phyloP scores from a whole-genome alignment of 2,113 vertebrate genomes.

The Terrapene triunguis region DNA sequence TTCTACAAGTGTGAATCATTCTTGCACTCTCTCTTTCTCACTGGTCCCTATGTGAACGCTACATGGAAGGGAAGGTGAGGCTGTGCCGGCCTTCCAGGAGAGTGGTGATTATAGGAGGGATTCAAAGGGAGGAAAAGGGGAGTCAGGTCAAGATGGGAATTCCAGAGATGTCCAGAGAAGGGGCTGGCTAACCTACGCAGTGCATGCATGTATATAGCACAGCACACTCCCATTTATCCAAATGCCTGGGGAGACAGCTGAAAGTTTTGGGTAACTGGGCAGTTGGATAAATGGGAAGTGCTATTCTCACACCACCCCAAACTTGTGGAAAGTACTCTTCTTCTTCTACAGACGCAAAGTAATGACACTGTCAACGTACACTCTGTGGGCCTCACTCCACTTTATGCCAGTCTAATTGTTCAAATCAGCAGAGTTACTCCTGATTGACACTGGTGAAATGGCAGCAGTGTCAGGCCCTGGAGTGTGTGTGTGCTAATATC shows the following conservation, averaged over 20 bases:
- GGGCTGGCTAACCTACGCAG: accelerated
- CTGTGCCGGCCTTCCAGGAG: not conserved
- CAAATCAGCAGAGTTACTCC: not conserved
- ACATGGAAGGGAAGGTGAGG: not conserved
- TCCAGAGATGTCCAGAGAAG: accelerated
- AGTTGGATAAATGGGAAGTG: not conserved
- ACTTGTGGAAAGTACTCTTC: accelerated
- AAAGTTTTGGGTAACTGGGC: not conserved
- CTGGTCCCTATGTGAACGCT: not conserved
- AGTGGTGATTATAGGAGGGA: not conserved
- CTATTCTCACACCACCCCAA: accelerated
- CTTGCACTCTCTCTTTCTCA: slow-evolving; percentile 20
- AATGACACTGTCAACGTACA: accelerated
- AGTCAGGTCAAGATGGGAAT: not conserved
- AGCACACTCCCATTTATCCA: not conserved
- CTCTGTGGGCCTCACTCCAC: not conserved
- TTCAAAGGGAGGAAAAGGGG: not conserved
- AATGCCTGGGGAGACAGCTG: not conserved
- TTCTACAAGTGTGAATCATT: slow-evolving; percentile 24
- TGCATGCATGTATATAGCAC: accelerated
- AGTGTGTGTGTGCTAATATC: not conserved
- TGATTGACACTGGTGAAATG: not conserved
- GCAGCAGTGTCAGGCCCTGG: not conserved
- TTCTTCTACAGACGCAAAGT: accelerated
- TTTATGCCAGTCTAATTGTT: not conserved